Evolutionary conservation across 2,113 vertebrate genomes (phyloP).

Genomic region (Spheniscus mendiculus): DNA sequence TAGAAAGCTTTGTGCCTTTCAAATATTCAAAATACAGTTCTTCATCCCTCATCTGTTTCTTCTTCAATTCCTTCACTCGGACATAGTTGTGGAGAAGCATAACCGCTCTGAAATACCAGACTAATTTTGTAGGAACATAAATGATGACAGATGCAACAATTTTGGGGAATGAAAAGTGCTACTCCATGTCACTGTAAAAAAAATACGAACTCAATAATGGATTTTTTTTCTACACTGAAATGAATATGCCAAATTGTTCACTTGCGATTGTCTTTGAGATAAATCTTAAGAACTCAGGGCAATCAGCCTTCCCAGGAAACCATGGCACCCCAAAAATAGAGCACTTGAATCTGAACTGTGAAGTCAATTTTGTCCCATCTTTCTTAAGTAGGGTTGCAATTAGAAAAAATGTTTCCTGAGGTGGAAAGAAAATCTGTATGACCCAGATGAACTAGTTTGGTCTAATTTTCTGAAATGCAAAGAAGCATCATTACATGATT

Average conservation of each 20-base stretch:
- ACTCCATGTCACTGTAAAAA: conserved; percentile 28
- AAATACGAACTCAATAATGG: neutral
- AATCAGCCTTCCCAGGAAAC: neutral
- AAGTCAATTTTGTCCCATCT: neutral
- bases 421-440: neutral
- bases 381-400: neutral
- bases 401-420: neutral
- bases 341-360: neutral
- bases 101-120: conserved; percentile 56
- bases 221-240: neutral
- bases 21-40: conserved; percentile 27
- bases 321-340: fast-evolving
- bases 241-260: neutral
- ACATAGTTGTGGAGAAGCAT: conserved; percentile 61
- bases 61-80: conserved; percentile 32
- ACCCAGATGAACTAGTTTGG: neutral
- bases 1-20: neutral
- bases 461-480: neutral
- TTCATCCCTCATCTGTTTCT: conserved; percentile 50
- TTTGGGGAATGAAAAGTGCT: conserved; percentile 37
- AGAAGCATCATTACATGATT: neutral
- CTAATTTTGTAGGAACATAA: conserved; percentile 32
- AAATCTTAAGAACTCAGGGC: neutral
- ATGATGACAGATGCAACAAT: conserved; percentile 49
- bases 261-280: neutral